phyloP scores from a whole-genome alignment of 37 sponge, comb jelly and placozoan genomes.

The Trichoplax adhaerens region DNA sequence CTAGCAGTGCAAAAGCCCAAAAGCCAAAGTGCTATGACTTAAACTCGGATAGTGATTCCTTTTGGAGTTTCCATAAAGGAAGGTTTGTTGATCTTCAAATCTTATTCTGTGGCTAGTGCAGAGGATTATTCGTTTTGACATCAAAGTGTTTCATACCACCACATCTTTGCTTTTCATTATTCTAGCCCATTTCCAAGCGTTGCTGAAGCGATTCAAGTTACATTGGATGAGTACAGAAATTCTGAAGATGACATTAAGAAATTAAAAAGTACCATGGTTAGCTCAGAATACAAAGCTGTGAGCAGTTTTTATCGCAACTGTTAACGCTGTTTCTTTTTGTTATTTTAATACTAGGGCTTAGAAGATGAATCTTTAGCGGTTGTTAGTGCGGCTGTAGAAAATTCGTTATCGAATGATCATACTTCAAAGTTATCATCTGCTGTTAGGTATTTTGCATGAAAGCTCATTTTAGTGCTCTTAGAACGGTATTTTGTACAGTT shows the following conservation, averaged over 20 bases:
- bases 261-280: slow-evolving; percentile 76
- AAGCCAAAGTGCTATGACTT: no score
- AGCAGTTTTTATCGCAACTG: neutral
- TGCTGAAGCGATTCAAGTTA: slow-evolving; percentile 82
- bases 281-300: neutral
- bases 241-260: slow-evolving; percentile 73
- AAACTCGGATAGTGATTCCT: no score
- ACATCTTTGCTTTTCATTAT: no score
- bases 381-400: slow-evolving; percentile 24
- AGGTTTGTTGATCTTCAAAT: no score
- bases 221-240: slow-evolving; percentile 64
- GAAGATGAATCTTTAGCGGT: slow-evolving; percentile 50
- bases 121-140: no score
- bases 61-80: no score
- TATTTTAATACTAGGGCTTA: neutral
- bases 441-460: slow-evolving; percentile 26
- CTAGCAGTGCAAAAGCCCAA: no score
- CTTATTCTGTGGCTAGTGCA: no score
- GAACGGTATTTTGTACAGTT: neutral
- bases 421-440: slow-evolving; percentile 68
- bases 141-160: no score
- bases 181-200: slow-evolving; percentile 87
- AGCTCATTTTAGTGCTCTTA: neutral
- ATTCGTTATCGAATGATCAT: slow-evolving; percentile 23
- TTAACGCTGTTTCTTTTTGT: neutral